Percentiles rank a stretch among this genome's conserved stretches.
Evolutionary conservation across 2,888 invertebrate genomes (phyloP).

Genomic region (Ormyrus thymus): DNA sequence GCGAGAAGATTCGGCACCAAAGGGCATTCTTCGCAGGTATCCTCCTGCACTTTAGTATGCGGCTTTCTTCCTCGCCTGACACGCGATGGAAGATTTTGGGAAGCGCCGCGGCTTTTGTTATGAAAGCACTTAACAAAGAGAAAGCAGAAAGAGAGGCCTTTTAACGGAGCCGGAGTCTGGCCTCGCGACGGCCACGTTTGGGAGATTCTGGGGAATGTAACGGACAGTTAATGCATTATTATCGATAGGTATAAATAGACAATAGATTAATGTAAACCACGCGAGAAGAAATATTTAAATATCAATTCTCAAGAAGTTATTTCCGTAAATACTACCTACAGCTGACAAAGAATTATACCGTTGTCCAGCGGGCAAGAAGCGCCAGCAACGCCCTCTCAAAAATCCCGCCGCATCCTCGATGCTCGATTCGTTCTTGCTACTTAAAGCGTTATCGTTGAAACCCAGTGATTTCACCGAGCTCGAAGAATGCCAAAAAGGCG

Average conservation of each 20-base stretch:
- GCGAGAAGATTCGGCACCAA: not conserved
- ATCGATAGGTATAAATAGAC: too few species aligned
- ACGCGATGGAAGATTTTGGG: conserved; percentile 27
- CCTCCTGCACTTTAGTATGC: not conserved
- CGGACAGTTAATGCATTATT: too few species aligned
- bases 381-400: not conserved
- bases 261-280: too few species aligned
- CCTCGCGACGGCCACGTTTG: not conserved
- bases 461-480: conserved; percentile 36
- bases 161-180: not conserved
- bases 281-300: too few species aligned
- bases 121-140: conserved; percentile 1
- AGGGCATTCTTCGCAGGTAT: not conserved
- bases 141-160: not conserved
- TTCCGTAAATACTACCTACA: too few species aligned
- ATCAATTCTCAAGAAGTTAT: too few species aligned
- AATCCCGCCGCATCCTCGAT: conserved; percentile 23
- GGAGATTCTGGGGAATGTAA: not conserved
- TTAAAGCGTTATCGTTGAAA: conserved; percentile 44
- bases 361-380: conserved; percentile 7
- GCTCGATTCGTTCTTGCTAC: conserved; percentile 35
- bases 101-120: not conserved
- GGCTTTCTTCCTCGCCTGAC: not conserved
- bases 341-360: not conserved
- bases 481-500: conserved; percentile 14